Base-by-base conservation (phyloP, 2,797 vertebrate genomes). In the Gastrophryne carolinensis region DNA sequence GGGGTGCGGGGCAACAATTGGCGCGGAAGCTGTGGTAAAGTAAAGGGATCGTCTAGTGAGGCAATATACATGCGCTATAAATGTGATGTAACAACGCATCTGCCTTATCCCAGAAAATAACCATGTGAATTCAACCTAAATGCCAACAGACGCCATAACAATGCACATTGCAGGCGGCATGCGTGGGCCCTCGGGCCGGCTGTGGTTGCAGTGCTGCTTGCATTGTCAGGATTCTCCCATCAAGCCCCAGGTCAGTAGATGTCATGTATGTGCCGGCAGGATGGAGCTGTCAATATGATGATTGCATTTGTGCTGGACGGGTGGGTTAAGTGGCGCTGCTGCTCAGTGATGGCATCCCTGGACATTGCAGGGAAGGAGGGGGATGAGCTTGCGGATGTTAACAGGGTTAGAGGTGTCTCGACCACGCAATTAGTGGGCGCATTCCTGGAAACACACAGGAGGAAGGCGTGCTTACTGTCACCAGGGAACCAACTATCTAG, bases 391-490 rank as follows among this genome's bases (percentile, higher is more conserved):
- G n/a, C 65, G 56, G 65, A 68, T 34, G 12, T 27, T 56, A 68
- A 68, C 56, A 41, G 54, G 67, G 54, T 70, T 70, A 44, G 66
- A 69, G 53, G 50, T 37, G 37, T 67, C 64, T 49, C 30, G 19
- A 0, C n/a, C 6, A 9, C 15, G 11, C 47, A 27, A 21, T 64
- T 30, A 49, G 13, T 29, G 41, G 62, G 17, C 8, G 41, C 5
- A 32, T 49, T 65, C 62, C 62, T 65, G 62, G 62, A 65, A 65
- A 21, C 10, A 13, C 17, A 19, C 26, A 50, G 62, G n/a, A n/a
- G n/a, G n/a, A n/a, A n/a, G n/a, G n/a, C n/a, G n/a, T n/a, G n/a
- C n/a, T n/a, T n/a, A n/a, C n/a, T n/a, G n/a, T n/a, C n/a, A n/a
- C n/a, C n/a, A n/a, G n/a, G n/a, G n/a, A n/a, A n/a, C n/a, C n/a